Evolutionary conservation across 1,140 invertebrate species (phyloP).

Genomic region (Diprion similis): DNA sequence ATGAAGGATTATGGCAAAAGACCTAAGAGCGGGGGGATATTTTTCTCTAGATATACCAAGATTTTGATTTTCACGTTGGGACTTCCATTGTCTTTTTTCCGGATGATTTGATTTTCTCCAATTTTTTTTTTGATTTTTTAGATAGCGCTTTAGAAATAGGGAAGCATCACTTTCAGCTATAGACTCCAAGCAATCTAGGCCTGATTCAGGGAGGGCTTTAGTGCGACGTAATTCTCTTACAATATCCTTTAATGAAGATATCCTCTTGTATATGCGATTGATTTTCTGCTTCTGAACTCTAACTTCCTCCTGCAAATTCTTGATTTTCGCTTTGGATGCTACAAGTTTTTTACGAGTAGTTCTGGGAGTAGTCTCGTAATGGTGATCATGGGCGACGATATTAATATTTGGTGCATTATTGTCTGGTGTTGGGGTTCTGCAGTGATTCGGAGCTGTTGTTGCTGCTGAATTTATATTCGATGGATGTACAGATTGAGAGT

Average conservation of each 20-base stretch:
- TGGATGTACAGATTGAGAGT: not conserved
- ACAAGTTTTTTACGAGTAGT: not conserved
- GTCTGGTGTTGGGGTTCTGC: not conserved
- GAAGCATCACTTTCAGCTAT: conserved; percentile 1
- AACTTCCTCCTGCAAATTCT: not conserved
- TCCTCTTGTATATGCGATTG: not conserved
- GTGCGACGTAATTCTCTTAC: conserved; percentile 1
- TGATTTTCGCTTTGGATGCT: not conserved
- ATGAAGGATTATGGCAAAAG: conserved; percentile 48
- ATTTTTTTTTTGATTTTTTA: not conserved
- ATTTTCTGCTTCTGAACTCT: not conserved
- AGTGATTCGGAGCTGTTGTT: conserved; percentile 1
- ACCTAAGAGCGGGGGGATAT: conserved; percentile 22
- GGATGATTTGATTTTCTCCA: not conserved
- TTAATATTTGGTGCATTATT: not conserved
- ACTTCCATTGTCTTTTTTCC: conserved; percentile 3
- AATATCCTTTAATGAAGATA: not conserved
- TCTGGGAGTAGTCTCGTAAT: not conserved
- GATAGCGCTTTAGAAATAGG: not conserved
- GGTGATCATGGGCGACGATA: not conserved
- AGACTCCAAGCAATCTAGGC: not conserved
- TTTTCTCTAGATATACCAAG: conserved; percentile 3
- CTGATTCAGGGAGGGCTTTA: not conserved
- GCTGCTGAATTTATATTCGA: not conserved
- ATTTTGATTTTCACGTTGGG: not conserved